These are phyloP conservation scores for Papilio aristodemus DNA, from an alignment of 1,140 invertebrate species.

Conservation along the genomic window DNA sequence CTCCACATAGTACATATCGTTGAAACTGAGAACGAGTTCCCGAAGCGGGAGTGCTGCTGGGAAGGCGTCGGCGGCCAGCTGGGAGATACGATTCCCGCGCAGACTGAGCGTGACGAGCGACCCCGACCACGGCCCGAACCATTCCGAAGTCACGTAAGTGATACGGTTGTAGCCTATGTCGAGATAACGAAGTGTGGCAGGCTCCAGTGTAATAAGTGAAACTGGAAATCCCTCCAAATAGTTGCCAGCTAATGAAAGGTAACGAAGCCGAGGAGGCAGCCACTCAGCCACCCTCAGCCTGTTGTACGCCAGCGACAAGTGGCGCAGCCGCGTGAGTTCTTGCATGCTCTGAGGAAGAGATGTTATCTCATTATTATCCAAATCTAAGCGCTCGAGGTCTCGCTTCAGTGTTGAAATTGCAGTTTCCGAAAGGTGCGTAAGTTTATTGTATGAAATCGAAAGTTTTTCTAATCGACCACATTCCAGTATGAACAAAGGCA, in stretches of 20 bases:
- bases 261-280: conserved; percentile 82
- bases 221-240: conserved; percentile 85
- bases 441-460: conserved; percentile 87
- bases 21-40: conserved; percentile 92
- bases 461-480: conserved; percentile 85
- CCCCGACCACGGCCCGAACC: conserved; percentile 87
- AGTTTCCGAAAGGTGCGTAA: conserved; percentile 83
- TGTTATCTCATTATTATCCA: conserved; percentile 87
- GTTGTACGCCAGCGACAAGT: conserved; percentile 90
- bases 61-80: conserved; percentile 85
- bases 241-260: conserved; percentile 89
- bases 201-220: conserved; percentile 82
- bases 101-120: conserved; percentile 88
- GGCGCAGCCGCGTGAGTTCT: conserved; percentile 83
- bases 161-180: conserved; percentile 93
- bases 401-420: conserved; percentile 84
- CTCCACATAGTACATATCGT: conserved; percentile 87
- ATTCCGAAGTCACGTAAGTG: conserved; percentile 82
- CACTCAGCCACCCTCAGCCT: conserved; percentile 79
- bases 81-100: conserved; percentile 89
- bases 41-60: conserved; percentile 84
- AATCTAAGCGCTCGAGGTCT: conserved; percentile 87
- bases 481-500: conserved; percentile 84
- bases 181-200: conserved; percentile 85
- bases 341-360: conserved; percentile 83